These are phyloP conservation scores for Tanytarsus gracilentus DNA, from an alignment of 2,888 invertebrate genomes.

Conservation along the genomic window DNA sequence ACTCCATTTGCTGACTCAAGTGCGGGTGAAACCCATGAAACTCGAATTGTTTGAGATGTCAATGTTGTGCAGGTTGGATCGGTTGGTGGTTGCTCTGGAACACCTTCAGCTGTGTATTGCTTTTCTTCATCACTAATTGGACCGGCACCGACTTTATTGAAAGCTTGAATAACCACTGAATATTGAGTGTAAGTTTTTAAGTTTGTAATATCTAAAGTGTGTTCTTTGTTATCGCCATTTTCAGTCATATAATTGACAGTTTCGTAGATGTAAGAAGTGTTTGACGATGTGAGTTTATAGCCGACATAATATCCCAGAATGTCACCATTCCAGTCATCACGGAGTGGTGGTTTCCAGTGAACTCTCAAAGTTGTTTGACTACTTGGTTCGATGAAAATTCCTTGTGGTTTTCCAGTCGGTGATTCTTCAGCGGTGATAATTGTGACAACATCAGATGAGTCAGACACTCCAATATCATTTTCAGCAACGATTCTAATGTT, in stretches of 20 bases:
- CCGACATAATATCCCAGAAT: conserved; percentile 86
- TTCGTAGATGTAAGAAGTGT: conserved; percentile 81
- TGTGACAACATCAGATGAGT: conserved; percentile 84
- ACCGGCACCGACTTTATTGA: conserved; percentile 88
- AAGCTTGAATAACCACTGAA: conserved; percentile 90
- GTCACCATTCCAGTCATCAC: conserved; percentile 88
- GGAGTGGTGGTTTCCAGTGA: conserved; percentile 83
- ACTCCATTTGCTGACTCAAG: conserved; percentile 86
- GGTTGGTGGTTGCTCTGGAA: conserved; percentile 83
- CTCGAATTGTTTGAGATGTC: conserved; percentile 87
- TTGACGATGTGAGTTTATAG: conserved; percentile 72
- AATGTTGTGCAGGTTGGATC: conserved; percentile 87
- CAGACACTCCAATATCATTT: conserved; percentile 87
- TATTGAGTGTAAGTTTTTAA: conserved; percentile 90
- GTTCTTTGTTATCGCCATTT: conserved; percentile 69
- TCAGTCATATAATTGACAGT: conserved; percentile 86
- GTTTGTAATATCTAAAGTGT: conserved; percentile 70
- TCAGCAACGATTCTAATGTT: conserved; percentile 88
- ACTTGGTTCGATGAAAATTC: conserved; percentile 74
- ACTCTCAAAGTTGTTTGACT: conserved; percentile 81
- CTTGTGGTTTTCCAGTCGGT: conserved; percentile 73
- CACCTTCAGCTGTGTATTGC: conserved; percentile 90
- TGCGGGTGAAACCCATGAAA: conserved; percentile 91
- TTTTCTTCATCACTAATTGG: conserved; percentile 81
- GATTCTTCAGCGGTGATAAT: conserved; percentile 94